Evolutionary conservation across 1,140 invertebrate genomes (phyloP), one percentile per base, ranked within the genome.

Genomic region (Brachionus angularis): DNA sequence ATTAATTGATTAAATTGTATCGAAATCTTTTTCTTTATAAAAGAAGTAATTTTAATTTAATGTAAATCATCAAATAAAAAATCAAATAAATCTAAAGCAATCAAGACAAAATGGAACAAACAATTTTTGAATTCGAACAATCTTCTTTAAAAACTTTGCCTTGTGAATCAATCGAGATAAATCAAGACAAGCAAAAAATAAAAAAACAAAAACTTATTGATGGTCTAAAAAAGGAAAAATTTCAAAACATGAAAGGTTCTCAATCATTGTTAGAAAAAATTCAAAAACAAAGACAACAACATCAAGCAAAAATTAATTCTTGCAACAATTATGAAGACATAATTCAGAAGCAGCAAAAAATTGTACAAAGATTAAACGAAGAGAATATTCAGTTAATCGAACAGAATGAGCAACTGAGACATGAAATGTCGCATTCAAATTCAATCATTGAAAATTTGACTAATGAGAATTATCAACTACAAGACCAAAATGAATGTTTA

Each of bases 161-260:
- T 25, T 50, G 23, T 50, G 47, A 50, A 25, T 50, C 47, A 12
- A 50, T 50, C 46, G 16, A 47, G 3, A 16, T 21, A 10, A 2
- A 23, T 8, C 12, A 8, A 10, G 47, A 50, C 16, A 27, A 27
- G 23, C 12, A 50, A 12, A 21, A 27, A 50, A n/a, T n/a, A n/a
- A 58, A 58, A 39, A 58, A 58, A 23, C 18, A 5, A 58, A 58
- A 58, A 21, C 16, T 58, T 5, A 1, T 58, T 5, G 31, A 58
- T 1, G 39, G 39, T 10, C 16, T 58, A 2, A 58, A 58, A 36
- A 16, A 58, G 10, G 31, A 58, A 12, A 58, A 39, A 39, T 58
- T 58, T 14, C 16, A 36, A 39, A 36, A 18, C 12, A 58, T 58
- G 53, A 58, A 58, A 36, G 53, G 53, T 18, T 58, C 31, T 14